Conservation (phyloP, 1,140 invertebrate genomes). For the Trichomalopsis sarcophagae region DNA sequence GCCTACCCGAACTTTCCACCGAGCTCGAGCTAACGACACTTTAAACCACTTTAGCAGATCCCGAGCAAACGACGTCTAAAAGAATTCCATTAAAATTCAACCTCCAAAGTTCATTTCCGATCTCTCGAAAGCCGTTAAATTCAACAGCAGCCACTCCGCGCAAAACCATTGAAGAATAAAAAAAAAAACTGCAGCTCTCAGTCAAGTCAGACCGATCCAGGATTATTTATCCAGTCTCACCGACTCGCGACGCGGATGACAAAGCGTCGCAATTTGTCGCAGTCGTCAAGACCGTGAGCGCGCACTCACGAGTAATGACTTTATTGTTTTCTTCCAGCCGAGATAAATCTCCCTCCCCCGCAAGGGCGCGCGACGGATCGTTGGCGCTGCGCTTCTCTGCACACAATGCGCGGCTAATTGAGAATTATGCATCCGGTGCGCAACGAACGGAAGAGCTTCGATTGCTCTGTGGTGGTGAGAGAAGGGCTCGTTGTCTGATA, state of each 20-base stretch:
- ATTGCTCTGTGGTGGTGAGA: not conserved
- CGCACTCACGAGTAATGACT: not conserved
- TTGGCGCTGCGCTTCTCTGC: not conserved
- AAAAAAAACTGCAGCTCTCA: not conserved
- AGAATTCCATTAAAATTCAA: not conserved
- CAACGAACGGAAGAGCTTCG: not conserved
- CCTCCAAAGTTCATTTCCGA: not conserved
- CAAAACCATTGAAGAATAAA: too few relatives aligned
- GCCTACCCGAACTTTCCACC: not conserved
- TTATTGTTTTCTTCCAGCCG: slow-evolving; percentile 10
- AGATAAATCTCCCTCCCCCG: not conserved
- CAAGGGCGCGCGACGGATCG: not conserved
- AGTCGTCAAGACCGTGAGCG: too few relatives aligned
- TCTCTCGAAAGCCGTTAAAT: not conserved
- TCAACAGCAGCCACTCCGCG: too few relatives aligned
- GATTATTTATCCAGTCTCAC: not conserved
- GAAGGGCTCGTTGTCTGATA: not conserved
- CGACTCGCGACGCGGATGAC: not conserved
- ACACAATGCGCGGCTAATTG: slow-evolving; percentile 27
- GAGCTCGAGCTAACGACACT: not conserved
- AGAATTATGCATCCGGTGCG: slow-evolving; percentile 15
- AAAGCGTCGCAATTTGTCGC: slow-evolving; percentile 5
- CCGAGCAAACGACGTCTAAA: not conserved
- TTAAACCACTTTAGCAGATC: not conserved
- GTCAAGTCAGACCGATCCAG: not conserved